Percentiles rank a stretch among this genome's conserved stretches.
Evolutionary conservation across 2,113 vertebrate genomes (phyloP).

Genomic region (Cacatua alba): DNA sequence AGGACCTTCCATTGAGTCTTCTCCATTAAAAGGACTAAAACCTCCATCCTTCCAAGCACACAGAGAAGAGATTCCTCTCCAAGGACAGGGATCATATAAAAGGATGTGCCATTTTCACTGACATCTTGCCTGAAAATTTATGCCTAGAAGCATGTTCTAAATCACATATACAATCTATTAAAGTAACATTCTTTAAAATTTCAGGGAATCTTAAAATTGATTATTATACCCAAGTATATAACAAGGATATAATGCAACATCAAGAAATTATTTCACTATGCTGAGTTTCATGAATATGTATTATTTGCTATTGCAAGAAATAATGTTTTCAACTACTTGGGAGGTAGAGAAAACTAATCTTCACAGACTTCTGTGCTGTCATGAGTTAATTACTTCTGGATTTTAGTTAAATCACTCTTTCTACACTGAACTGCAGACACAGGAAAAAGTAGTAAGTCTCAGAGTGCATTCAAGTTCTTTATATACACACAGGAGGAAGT

Average conservation of each 20-base stretch:
- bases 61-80: not conserved
- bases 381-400: not conserved
- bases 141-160: not conserved
- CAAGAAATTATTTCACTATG: not conserved
- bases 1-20: not conserved
- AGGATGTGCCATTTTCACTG: not conserved
- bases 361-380: not conserved
- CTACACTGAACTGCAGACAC: not conserved
- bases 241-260: not conserved
- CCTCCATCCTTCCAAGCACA: not conserved
- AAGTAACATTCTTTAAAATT: not conserved
- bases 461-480: not conserved
- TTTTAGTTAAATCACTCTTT: not conserved
- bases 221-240: not conserved
- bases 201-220: not conserved
- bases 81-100: rapidly evolving
- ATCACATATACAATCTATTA: not conserved
- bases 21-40: not conserved
- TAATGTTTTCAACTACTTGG: not conserved
- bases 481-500: not conserved
- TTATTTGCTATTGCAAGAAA: not conserved
- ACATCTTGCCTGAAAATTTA: not conserved
- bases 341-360: not conserved
- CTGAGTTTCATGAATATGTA: not conserved
- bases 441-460: not conserved